Conservation (phyloP, 2,113 vertebrate genomes). For the human (Homo sapiens) region DNA sequence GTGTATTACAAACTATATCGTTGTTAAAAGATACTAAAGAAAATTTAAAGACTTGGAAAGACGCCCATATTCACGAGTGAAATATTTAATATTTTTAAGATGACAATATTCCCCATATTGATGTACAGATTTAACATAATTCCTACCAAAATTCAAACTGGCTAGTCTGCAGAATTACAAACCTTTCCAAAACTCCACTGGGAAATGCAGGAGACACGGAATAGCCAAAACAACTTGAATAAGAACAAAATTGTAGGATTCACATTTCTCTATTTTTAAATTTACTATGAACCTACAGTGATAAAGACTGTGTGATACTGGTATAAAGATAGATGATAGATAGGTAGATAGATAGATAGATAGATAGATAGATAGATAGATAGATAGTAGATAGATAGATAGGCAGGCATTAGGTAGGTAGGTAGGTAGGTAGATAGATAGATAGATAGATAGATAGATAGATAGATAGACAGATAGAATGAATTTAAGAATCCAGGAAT, state of each 20-base stretch:
- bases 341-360: rapidly evolving
- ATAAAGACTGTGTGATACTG: background rate
- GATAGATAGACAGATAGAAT: background rate
- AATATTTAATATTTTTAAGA: background rate
- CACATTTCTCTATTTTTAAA: background rate
- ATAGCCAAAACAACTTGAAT: background rate
- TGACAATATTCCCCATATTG: background rate
- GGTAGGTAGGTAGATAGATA: too few relatives aligned
- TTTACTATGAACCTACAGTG: background rate
- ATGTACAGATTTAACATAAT: background rate
- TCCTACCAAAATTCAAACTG: background rate
- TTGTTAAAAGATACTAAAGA: background rate
- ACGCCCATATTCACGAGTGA: background rate
- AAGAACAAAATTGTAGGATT: background rate
- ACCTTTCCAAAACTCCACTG: background rate
- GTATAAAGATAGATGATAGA: background rate
- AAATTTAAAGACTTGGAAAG: background rate
- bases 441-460: background rate
- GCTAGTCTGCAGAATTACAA: background rate
- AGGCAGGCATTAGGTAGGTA: too few relatives aligned
- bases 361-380: background rate
- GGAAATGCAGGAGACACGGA: background rate
- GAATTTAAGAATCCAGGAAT: background rate
- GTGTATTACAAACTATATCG: background rate
- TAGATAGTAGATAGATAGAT: background rate